Percentiles rank a stretch among this genome's conserved stretches.
These are phyloP conservation scores for Florisuga fusca DNA, from an alignment of 2,797 vertebrate genomes.

Conservation along the genomic window DNA sequence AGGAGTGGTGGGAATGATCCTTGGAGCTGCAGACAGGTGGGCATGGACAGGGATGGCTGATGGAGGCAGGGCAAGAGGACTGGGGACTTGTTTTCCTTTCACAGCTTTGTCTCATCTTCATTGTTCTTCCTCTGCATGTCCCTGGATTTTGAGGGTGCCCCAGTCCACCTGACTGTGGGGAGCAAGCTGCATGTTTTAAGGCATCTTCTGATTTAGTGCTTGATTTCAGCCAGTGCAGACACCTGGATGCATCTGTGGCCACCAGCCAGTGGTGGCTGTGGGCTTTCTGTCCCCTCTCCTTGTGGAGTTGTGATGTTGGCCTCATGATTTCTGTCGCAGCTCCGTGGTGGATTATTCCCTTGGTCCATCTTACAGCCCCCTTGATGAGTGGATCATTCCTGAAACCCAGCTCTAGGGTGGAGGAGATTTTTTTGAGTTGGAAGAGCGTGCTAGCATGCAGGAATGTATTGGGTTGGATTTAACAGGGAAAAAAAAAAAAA, in stretches of 20 bases:
- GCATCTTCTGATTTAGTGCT: neutral
- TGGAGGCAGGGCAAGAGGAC: neutral
- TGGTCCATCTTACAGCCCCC: neutral
- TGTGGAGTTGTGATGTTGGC: accelerated
- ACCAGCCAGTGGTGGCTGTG: accelerated
- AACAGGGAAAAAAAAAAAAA: neutral
- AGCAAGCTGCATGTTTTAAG: neutral
- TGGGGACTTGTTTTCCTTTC: neutral
- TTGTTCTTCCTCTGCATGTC: neutral
- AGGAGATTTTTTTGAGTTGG: neutral
- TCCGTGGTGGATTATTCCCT: accelerated
- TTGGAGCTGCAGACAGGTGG: neutral
- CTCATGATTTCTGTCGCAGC: accelerated
- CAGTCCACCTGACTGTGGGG: neutral
- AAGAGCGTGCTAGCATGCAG: neutral
- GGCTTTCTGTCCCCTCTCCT: neutral
- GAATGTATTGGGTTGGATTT: neutral
- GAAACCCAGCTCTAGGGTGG: neutral
- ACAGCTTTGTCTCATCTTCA: neutral
- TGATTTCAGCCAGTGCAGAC: neutral
- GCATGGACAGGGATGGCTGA: neutral
- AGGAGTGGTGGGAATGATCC: neutral
- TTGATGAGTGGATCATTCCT: neutral
- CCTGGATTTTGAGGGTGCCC: accelerated
- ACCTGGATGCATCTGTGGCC: accelerated